Conservation (phyloP, 2,888 invertebrate genomes). For the Pecten maximus region DNA sequence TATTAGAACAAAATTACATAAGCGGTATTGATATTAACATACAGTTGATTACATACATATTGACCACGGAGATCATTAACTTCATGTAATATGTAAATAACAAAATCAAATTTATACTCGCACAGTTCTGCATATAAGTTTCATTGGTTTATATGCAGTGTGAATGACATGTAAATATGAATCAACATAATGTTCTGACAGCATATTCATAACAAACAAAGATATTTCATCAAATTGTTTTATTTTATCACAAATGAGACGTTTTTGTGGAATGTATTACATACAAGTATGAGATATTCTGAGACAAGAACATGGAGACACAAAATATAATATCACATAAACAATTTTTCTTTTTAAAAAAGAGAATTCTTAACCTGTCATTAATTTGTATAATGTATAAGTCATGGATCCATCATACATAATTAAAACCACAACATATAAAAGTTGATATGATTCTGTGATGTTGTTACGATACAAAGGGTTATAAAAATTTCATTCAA, state of each 20-base stretch:
- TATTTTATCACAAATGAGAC: constrained; percentile 20
- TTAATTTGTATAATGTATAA: neutral
- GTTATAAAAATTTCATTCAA: neutral
- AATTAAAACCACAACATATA: neutral
- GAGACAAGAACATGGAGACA: neutral
- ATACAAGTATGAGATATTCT: neutral
- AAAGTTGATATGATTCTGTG: neutral
- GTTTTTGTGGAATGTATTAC: constrained; percentile 4
- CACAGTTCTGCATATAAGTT: too few species aligned
- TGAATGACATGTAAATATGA: too few species aligned
- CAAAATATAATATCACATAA: neutral
- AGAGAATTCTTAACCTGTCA: neutral
- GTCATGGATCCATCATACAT: neutral
- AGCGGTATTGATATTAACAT: too few species aligned
- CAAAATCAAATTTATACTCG: too few species aligned
- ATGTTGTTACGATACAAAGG: neutral
- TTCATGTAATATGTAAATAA: too few species aligned
- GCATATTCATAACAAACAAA: neutral
- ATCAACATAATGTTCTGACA: too few species aligned
- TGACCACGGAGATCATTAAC: too few species aligned
- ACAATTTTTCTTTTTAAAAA: neutral
- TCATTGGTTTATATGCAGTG: too few species aligned
- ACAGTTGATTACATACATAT: too few species aligned
- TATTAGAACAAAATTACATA: too few species aligned
- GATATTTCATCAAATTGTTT: neutral